These are phyloP conservation scores for Holothuria glaberrima DNA, from an alignment of 35 echinoderm and acorn worm genomes.

Conservation along the genomic window DNA sequence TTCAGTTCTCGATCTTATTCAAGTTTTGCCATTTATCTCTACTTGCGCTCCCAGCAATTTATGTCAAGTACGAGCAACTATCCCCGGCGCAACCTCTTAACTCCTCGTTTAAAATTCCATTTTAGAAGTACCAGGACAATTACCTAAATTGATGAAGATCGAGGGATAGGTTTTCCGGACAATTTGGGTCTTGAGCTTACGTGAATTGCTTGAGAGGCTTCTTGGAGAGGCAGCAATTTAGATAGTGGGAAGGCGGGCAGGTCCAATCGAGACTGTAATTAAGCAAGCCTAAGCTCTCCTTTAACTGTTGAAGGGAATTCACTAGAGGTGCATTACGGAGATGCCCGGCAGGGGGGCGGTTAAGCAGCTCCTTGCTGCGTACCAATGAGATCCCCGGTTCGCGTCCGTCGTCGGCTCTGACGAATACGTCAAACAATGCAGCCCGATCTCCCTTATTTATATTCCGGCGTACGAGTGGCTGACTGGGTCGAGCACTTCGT, in stretches of 20 bases:
- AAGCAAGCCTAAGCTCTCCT: slow-evolving; percentile 54
- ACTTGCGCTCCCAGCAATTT: slow-evolving; percentile 56
- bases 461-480: too few relatives aligned
- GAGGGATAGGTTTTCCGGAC: slow-evolving; percentile 48
- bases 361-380: slow-evolving; percentile 43
- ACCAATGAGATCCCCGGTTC: slow-evolving; percentile 21
- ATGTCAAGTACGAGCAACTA: slow-evolving; percentile 60
- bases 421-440: too few relatives aligned
- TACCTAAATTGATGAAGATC: slow-evolving; percentile 63
- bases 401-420: not conserved
- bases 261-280: slow-evolving; percentile 59
- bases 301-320: slow-evolving; percentile 39
- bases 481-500: slow-evolving; percentile 16
- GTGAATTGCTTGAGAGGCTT: slow-evolving; percentile 48
- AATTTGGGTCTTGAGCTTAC: slow-evolving; percentile 61
- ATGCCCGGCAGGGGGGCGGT: slow-evolving; percentile 26
- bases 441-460: too few relatives aligned
- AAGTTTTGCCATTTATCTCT: slow-evolving; percentile 57
- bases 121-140: slow-evolving; percentile 62
- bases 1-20: slow-evolving; percentile 21
- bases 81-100: slow-evolving; percentile 62
- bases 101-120: slow-evolving; percentile 68
- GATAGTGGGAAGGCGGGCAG: slow-evolving; percentile 40
- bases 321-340: slow-evolving; percentile 1
- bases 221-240: slow-evolving; percentile 54